Percentiles rank a stretch among this genome's conserved stretches.
These are phyloP conservation scores for Tupaia tana DNA, from an alignment of 2,113 vertebrate genomes.

Conservation along the genomic window DNA sequence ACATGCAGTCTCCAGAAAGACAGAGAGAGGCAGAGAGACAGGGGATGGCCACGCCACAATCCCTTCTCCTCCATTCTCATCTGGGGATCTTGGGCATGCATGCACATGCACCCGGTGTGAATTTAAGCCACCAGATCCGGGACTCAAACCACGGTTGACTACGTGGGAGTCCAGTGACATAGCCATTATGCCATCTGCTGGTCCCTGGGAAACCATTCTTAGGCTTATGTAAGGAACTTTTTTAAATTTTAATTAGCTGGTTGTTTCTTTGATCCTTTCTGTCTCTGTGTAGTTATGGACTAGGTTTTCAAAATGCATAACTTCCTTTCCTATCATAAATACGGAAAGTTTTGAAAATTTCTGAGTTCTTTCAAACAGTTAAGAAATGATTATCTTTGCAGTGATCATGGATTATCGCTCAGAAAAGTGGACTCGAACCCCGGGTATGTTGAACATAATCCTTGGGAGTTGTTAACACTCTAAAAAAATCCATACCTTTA, in stretches of 20 bases:
- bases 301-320: not conserved
- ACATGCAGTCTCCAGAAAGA: too few species aligned
- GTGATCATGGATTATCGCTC: not conserved
- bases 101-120: too few species aligned
- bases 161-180: too few species aligned
- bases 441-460: not conserved
- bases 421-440: not conserved
- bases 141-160: too few species aligned
- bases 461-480: not conserved
- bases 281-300: not conserved
- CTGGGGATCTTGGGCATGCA: too few species aligned
- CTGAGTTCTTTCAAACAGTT: not conserved
- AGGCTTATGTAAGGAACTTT: not conserved
- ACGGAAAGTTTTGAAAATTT: not conserved
- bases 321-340: not conserved
- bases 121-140: too few species aligned
- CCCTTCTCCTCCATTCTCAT: too few species aligned
- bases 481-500: not conserved
- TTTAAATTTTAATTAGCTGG: not conserved
- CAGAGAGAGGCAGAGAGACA: too few species aligned
- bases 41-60: too few species aligned
- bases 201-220: not conserved
- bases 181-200: too few species aligned
- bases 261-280: not conserved
- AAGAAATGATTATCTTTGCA: not conserved